These are phyloP conservation scores for Lutjanus campechanus DNA, from an alignment of 2,797 vertebrate species.

Conservation along the genomic window DNA sequence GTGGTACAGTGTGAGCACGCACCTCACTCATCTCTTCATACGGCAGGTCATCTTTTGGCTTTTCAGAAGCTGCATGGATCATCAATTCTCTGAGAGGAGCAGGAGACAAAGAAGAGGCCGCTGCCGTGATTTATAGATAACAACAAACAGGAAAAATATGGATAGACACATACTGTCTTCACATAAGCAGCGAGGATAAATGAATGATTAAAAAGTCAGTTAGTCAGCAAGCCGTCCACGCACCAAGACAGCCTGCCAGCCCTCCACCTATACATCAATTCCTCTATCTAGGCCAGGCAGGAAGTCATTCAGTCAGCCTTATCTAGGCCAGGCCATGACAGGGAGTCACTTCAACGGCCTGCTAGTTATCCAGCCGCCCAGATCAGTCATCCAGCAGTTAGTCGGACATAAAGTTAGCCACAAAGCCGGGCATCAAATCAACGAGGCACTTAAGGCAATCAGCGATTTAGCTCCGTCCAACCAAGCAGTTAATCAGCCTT, in stretches of 20 bases:
- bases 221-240: constrained; percentile 80
- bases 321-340: constrained; percentile 74
- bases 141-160: constrained; percentile 63
- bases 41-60: constrained; percentile 90
- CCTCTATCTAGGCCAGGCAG: constrained; percentile 77
- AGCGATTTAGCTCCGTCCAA: constrained; percentile 52
- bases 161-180: constrained; percentile 68
- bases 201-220: constrained; percentile 80
- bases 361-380: constrained; percentile 58
- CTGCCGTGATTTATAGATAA: constrained; percentile 80
- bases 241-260: constrained; percentile 46
- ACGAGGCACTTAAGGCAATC: constrained; percentile 62
- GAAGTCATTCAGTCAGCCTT: constrained; percentile 74
- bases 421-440: constrained; percentile 59
- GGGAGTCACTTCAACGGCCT: constrained; percentile 66
- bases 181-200: constrained; percentile 77
- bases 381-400: constrained; percentile 61
- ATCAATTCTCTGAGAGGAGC: constrained; percentile 90
- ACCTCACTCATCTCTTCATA: constrained; percentile 95
- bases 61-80: constrained; percentile 90
- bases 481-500: constrained; percentile 61
- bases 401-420: constrained; percentile 58
- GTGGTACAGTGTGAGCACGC: constrained; percentile 6
- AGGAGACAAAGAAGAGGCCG: constrained; percentile 61
- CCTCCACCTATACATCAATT: constrained; percentile 74